Percentiles rank a stretch among this genome's conserved stretches.
Evolutionary conservation across 1,140 invertebrate species (phyloP).

Genomic region (Hypsibius dujardini): DNA sequence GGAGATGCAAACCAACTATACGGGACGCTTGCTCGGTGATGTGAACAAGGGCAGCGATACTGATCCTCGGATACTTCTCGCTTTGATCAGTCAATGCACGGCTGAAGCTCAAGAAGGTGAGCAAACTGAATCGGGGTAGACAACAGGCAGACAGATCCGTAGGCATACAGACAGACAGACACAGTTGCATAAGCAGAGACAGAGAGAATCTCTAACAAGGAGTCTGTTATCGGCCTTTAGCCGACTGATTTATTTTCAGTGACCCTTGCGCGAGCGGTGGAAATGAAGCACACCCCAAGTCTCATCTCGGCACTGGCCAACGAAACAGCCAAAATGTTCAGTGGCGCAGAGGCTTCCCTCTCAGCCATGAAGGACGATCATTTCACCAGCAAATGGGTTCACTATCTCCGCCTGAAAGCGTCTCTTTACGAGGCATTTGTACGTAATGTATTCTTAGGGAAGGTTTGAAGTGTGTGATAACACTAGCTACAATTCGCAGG

Average conservation of each 20-base stretch:
- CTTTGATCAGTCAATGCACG: constrained; percentile 48
- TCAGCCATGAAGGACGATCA: constrained; percentile 38
- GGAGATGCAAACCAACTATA: constrained; percentile 27
- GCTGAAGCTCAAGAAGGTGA: constrained; percentile 54
- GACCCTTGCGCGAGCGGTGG: constrained; percentile 50
- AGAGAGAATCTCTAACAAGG: constrained; percentile 4
- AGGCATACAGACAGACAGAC: too few relatives aligned
- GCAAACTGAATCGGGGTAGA: neutral
- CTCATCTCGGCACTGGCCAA: constrained; percentile 47
- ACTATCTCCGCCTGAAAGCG: constrained; percentile 48
- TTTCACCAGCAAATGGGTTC: constrained; percentile 45
- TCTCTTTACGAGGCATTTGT: constrained; percentile 48
- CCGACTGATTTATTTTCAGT: constrained; percentile 35
- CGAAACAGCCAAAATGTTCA: constrained; percentile 47
- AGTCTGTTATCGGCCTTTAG: neutral
- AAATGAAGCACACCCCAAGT: constrained; percentile 46
- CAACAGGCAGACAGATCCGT: neutral
- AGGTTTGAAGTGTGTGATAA: constrained; percentile 1
- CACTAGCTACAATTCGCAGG: constrained; percentile 31
- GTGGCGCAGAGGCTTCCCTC: constrained; percentile 42
- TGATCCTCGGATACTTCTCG: constrained; percentile 43
- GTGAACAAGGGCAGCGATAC: constrained; percentile 41
- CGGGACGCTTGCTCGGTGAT: constrained; percentile 36
- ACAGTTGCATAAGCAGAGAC: too few relatives aligned
- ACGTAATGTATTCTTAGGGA: constrained; percentile 28